Evolutionary conservation across 35 echinoderm and acorn worm species (phyloP).

Genomic region (Eucidaris tribuloides): DNA sequence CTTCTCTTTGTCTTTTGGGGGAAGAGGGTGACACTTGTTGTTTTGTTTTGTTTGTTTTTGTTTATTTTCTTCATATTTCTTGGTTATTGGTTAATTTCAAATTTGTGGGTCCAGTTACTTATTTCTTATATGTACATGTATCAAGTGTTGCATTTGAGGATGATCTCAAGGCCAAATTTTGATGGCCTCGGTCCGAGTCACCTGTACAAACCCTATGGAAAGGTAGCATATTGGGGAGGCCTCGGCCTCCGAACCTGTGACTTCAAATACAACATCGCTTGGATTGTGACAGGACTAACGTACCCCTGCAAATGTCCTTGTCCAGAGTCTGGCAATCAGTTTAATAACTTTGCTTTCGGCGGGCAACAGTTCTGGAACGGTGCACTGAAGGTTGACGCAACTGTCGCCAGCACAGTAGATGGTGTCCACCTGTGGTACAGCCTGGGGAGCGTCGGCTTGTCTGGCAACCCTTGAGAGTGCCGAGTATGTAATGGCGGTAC

Average conservation of each 20-base stretch:
- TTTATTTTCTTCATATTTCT: too few species aligned
- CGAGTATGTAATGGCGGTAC: background rate
- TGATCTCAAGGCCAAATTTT: too few species aligned
- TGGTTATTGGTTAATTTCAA: too few species aligned
- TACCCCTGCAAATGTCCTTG: background rate
- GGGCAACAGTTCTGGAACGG: background rate
- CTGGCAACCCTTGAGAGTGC: background rate
- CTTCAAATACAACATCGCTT: background rate
- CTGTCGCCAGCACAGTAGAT: background rate
- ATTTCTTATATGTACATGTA: too few species aligned
- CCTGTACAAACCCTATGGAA: background rate
- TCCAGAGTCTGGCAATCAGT: background rate
- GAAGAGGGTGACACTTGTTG: too few species aligned
- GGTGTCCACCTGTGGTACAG: background rate
- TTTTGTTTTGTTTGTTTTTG: too few species aligned
- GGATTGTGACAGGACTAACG: background rate
- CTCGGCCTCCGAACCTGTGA: background rate
- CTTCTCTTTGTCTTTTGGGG: too few species aligned
- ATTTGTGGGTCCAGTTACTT: too few species aligned
- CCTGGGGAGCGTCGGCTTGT: background rate
- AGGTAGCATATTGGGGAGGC: background rate
- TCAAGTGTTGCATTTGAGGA: too few species aligned
- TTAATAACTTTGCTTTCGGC: background rate
- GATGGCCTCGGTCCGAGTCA: too few species aligned
- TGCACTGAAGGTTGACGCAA: background rate